Conservation (phyloP, 1,140 invertebrate genomes). For the Hetaerina americana region DNA sequence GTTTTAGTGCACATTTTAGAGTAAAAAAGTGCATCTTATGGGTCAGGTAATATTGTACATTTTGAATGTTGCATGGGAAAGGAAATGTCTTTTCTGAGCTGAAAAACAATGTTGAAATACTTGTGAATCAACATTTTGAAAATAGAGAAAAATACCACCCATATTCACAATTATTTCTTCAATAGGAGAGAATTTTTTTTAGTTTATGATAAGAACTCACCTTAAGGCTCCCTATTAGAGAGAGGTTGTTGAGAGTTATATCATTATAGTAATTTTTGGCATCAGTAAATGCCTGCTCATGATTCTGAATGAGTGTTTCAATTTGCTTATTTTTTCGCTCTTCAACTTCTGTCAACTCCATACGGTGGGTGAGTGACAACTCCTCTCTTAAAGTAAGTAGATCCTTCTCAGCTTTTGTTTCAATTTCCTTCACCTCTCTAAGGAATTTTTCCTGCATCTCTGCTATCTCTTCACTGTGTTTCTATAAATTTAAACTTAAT, state of each 20-base stretch:
- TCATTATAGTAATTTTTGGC: constrained; percentile 92
- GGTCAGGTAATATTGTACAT: too few relatives aligned
- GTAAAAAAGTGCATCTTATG: too few relatives aligned
- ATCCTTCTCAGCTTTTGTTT: constrained; percentile 68
- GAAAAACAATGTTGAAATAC: too few relatives aligned
- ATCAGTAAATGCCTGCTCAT: constrained; percentile 72
- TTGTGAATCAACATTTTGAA: too few relatives aligned
- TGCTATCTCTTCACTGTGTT: constrained; percentile 46
- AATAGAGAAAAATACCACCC: too few relatives aligned
- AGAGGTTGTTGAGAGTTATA: constrained; percentile 81
- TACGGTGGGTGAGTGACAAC: constrained; percentile 55
- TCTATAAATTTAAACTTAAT: constrained; percentile 23
- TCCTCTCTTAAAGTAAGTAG: constrained; percentile 57
- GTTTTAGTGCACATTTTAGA: too few relatives aligned
- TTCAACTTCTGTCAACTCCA: constrained; percentile 74
- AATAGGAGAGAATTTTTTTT: too few relatives aligned
- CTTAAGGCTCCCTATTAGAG: constrained; percentile 65
- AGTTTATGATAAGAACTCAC: too few relatives aligned
- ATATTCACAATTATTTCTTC: too few relatives aligned
- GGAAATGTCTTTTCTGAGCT: too few relatives aligned
- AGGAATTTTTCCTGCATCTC: constrained; percentile 56
- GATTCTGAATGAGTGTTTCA: constrained; percentile 60
- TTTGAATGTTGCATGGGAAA: too few relatives aligned
- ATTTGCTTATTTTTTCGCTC: constrained; percentile 82
- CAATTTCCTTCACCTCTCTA: constrained; percentile 58